Base-by-base conservation (phyloP, 2,888 invertebrate species). In the Eilema depressum region DNA sequence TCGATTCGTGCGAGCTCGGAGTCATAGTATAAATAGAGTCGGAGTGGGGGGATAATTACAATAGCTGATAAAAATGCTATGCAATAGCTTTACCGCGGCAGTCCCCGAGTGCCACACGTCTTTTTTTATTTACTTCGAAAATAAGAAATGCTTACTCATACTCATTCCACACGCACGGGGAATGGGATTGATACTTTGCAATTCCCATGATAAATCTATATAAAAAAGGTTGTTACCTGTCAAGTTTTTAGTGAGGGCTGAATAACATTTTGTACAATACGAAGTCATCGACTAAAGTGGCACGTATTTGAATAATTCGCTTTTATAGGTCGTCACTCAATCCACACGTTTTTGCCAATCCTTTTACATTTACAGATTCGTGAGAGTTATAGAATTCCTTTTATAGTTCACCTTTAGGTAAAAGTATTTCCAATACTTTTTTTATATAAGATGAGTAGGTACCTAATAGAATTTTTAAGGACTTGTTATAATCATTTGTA, bases 301-400 rank as follows among this genome's bases (percentile, higher is more conserved):
- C 53, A 53, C 53, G 53, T 53, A 53, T 53, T 53, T 53, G 53
- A 53, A 53, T 53, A 53, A 53, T 53, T 53, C n/a, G 8, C n/a
- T n/a, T 53, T 53, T 47, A 47, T 47, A 53, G n/a, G n/a, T 47
- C 53, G 53, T 53, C 53, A 53, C 53, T 53, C 53, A 53, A 53
- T 53, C n/a, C 53, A 8, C 53, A 53, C 53, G 53, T 53, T 53
- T 53, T n/a, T n/a, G 53, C 8, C 53, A n/a, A 53, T 53, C 53
- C 53, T 10, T 53, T n/a, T 53, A 53, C 53, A 53, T 53, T 53
- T 53, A 53, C 53, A 53, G 53, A 53, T 53, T 53, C 53, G 53
- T 53, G 53, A 53, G 8, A n/a, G 53, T 53, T 53, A 10, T 10
- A 53, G n/a, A 53, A n/a, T 10, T 10, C 53, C 8, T 53, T 53